phyloP scores from a whole-genome alignment of 2,888 invertebrate species.

The Leptinotarsa haldemani region DNA sequence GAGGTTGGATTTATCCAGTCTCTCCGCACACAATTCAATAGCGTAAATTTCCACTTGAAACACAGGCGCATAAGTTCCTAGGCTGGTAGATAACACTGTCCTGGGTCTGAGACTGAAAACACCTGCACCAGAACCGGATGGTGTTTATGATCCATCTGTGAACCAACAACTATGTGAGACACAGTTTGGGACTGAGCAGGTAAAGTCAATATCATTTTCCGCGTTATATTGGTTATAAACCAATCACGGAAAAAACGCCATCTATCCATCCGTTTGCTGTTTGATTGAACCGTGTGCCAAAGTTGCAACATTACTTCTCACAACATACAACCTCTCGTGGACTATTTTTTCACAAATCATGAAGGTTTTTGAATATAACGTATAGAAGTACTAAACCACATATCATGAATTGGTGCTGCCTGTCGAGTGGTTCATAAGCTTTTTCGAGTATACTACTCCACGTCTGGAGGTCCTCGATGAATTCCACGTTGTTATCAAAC shows the following conservation, averaged over 20 bases:
- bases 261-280: constrained; percentile 56
- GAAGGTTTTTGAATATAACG: constrained; percentile 13
- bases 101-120: too few species aligned
- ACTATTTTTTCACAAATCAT: constrained; percentile 59
- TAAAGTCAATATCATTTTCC: constrained; percentile 1
- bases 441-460: constrained; percentile 30
- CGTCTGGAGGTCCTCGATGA: constrained; percentile 46
- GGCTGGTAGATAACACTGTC: too few species aligned
- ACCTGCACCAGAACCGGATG: too few species aligned
- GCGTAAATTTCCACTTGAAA: too few species aligned
- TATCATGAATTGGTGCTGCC: constrained; percentile 57
- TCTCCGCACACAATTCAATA: too few species aligned
- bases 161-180: too few species aligned
- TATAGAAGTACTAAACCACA: constrained; percentile 47
- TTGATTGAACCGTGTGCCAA: constrained; percentile 56
- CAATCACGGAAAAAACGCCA: constrained; percentile 46
- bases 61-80: too few species aligned
- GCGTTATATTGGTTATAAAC: constrained; percentile 44
- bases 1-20: too few species aligned
- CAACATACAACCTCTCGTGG: constrained; percentile 50
- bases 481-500: constrained; percentile 30
- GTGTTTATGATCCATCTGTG: too few species aligned
- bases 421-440: constrained; percentile 48
- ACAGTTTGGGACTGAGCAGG: not conserved
- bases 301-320: constrained; percentile 37